A percentile compares a stretch with the other conserved stretches of the same genome.
These are phyloP conservation scores for Monochamus alternatus DNA, from an alignment of 2,888 invertebrate genomes.

Conservation along the genomic window DNA sequence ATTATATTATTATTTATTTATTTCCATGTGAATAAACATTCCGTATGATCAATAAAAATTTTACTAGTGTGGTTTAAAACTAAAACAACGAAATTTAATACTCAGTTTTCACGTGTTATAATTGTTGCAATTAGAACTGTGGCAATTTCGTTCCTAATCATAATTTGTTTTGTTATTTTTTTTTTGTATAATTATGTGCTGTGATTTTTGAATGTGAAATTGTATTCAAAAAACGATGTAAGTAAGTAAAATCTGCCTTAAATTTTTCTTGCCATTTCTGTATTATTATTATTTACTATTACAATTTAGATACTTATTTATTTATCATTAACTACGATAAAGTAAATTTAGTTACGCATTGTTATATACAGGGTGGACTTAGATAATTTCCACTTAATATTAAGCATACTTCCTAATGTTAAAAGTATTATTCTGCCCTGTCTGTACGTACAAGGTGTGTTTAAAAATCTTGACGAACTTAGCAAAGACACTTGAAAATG, in stretches of 20 bases:
- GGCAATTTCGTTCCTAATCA: constrained; percentile 67
- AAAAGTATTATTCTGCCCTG: constrained; percentile 64
- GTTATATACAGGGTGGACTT: constrained; percentile 56
- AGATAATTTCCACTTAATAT: constrained; percentile 43
- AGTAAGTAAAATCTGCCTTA: constrained; percentile 66
- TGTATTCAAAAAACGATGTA: constrained; percentile 60
- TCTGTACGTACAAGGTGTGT: constrained; percentile 51
- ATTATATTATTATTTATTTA: constrained; percentile 19
- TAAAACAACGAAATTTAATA: constrained; percentile 32
- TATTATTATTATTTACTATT: constrained; percentile 63
- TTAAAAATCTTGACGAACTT: constrained; percentile 32
- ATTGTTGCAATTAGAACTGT: constrained; percentile 22
- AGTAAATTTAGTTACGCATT: constrained; percentile 51
- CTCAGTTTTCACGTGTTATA: constrained; percentile 16
- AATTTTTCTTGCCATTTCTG: constrained; percentile 72
- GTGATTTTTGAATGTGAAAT: constrained; percentile 69
- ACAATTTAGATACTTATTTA: constrained; percentile 60
- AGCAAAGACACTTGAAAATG: constrained; percentile 49
- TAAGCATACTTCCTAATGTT: constrained; percentile 62
- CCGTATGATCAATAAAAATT: constrained; percentile 13
- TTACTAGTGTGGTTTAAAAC: background rate
- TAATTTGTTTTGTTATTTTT: constrained; percentile 64
- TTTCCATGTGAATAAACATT: constrained; percentile 17
- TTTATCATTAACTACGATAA: constrained; percentile 60
- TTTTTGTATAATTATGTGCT: constrained; percentile 68